A percentile compares a stretch with the other conserved stretches of the same genome.
Evolutionary conservation across 1,140 invertebrate genomes (phyloP).

Genomic region (Camponotus floridanus): DNA sequence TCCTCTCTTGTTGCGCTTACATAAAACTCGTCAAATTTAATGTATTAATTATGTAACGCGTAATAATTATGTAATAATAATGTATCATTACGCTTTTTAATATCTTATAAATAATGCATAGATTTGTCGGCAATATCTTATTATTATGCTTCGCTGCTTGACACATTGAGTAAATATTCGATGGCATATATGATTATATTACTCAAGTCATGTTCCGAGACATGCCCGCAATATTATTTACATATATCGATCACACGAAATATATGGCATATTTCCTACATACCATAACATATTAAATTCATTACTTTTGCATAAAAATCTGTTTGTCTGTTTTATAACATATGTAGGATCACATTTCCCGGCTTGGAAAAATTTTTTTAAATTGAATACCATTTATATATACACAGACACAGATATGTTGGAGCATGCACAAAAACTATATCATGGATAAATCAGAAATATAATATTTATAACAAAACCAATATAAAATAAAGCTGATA

Average conservation of each 20-base stretch:
- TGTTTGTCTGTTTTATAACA: not conserved
- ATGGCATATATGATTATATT: conserved; percentile 58
- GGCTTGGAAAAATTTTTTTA: conserved; percentile 4
- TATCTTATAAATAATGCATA: conserved; percentile 29
- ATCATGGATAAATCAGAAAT: conserved; percentile 34
- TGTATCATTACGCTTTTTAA: conserved; percentile 30
- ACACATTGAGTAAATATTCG: conserved; percentile 60
- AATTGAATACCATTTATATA: conserved; percentile 36
- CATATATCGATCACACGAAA: conserved; percentile 54
- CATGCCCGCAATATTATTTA: conserved; percentile 37
- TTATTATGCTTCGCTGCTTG: conserved; percentile 42
- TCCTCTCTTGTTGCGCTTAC: not conserved
- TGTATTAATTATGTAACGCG: conserved; percentile 37
- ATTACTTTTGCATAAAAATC: conserved; percentile 53
- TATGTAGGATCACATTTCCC: conserved; percentile 13
- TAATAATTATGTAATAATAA: no score
- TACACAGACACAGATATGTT: no score
- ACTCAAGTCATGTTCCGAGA: conserved; percentile 47
- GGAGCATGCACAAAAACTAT: conserved; percentile 8
- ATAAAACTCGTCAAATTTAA: not conserved
- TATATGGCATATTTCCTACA: not conserved
- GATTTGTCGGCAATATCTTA: conserved; percentile 20
- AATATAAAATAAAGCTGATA: conserved; percentile 46
- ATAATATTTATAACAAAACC: conserved; percentile 31
- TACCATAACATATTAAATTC: conserved; percentile 10